Evolutionary conservation across 2,113 vertebrate genomes (phyloP).

Genomic region (Mesocricetus auratus): DNA sequence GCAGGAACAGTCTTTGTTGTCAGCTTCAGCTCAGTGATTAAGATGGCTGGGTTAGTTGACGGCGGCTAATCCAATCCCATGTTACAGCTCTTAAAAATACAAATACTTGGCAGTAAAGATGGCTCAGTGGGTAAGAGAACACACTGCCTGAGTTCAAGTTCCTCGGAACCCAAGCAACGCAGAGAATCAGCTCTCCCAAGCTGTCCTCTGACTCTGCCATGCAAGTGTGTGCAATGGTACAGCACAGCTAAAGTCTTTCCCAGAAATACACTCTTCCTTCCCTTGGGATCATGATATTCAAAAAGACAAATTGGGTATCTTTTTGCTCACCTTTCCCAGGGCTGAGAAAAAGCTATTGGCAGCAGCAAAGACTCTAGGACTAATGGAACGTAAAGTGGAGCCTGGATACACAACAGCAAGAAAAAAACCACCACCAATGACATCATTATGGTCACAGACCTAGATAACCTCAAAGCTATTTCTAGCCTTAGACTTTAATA

Average conservation of each 20-base stretch:
- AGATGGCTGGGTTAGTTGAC: constrained; percentile 4
- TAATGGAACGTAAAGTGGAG: background rate
- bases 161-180: too few relatives aligned
- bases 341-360: background rate
- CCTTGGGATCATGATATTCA: constrained; percentile 16
- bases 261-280: background rate
- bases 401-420: constrained; percentile 18
- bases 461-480: constrained; percentile 38
- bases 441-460: background rate
- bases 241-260: background rate
- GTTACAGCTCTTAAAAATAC: constrained; percentile 44
- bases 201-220: background rate
- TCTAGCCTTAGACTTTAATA: constrained; percentile 41
- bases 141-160: background rate
- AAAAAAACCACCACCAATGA: background rate
- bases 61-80: background rate
- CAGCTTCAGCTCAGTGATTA: constrained; percentile 31
- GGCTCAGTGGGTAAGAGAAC: background rate
- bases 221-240: background rate
- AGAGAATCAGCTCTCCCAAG: background rate
- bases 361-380: constrained; percentile 41
- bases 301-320: constrained; percentile 42
- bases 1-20: constrained; percentile 33
- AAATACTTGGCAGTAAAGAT: background rate
- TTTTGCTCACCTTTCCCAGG: background rate